These are phyloP conservation scores for Heteractis magnifica DNA, from an alignment of 92 coral and sea anemone species.

Conservation along the genomic window DNA sequence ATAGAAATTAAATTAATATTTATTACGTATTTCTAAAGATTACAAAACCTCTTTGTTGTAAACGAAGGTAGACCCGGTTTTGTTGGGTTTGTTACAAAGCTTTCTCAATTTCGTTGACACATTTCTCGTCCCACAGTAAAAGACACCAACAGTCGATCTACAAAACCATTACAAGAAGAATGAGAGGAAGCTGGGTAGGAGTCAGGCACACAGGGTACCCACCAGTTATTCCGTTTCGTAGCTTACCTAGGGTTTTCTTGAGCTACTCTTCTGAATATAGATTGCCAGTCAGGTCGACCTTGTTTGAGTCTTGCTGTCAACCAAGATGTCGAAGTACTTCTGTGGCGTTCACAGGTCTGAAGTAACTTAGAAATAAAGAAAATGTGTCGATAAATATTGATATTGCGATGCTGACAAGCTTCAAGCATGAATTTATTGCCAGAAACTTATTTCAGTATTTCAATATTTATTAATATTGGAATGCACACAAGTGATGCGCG, in stretches of 20 bases:
- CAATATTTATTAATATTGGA: background rate
- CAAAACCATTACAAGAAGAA: background rate
- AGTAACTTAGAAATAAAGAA: background rate
- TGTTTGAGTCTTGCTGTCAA: constrained; percentile 49
- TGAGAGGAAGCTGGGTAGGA: background rate
- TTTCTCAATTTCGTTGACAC: constrained; percentile 47
- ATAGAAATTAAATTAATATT: background rate
- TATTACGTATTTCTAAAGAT: background rate
- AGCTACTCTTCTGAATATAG: constrained; percentile 56
- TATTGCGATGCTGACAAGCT: too few relatives aligned
- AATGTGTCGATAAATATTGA: too few relatives aligned
- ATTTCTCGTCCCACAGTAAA: constrained; percentile 61
- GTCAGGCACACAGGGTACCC: background rate
- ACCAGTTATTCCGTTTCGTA: background rate
- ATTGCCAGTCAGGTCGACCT: constrained; percentile 64
- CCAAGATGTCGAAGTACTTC: constrained; percentile 42
- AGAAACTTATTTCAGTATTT: too few relatives aligned
- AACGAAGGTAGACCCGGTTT: constrained; percentile 52
- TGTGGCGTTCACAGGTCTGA: constrained; percentile 1
- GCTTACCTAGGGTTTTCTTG: constrained; percentile 70
- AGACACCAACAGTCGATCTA: constrained; percentile 71
- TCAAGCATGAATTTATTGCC: too few relatives aligned
- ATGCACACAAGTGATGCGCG: background rate
- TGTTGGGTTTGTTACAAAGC: constrained; percentile 38
- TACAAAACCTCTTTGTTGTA: constrained; percentile 61